Evolutionary conservation across 2,797 vertebrate species (phyloP).

Genomic region (Sebastes taczanowskii): DNA sequence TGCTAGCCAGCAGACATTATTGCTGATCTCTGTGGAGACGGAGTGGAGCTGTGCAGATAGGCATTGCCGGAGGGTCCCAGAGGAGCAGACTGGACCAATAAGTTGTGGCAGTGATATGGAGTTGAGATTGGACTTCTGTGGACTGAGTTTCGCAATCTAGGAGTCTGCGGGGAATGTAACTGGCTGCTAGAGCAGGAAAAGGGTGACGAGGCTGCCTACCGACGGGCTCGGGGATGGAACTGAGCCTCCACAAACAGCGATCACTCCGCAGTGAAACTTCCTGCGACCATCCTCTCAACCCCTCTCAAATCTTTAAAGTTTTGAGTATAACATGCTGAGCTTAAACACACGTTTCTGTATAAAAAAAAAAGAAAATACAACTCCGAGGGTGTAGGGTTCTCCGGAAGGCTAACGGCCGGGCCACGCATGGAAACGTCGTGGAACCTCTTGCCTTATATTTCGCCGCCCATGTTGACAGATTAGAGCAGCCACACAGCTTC

Average conservation of each 20-base stretch:
- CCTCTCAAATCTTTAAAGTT: slow-evolving; percentile 9
- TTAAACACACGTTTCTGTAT: slow-evolving; percentile 27
- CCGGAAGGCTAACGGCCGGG: background rate
- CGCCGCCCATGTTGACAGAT: too few species aligned
- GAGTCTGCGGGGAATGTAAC: slow-evolving; percentile 22
- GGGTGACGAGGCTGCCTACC: background rate
- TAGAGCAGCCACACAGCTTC: too few species aligned
- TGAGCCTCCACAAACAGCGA: background rate
- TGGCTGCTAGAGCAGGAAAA: slow-evolving; percentile 8
- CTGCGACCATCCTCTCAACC: background rate
- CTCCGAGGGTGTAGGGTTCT: background rate
- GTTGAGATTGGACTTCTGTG: slow-evolving; percentile 29
- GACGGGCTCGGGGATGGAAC: background rate
- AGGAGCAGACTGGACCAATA: slow-evolving; percentile 53
- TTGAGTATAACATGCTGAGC: slow-evolving; percentile 31
- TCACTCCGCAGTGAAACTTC: background rate
- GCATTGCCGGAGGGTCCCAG: slow-evolving; percentile 44
- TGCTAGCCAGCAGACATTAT: slow-evolving; percentile 42
- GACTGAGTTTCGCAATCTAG: background rate
- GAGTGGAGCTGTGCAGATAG: slow-evolving; percentile 41
- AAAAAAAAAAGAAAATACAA: background rate
- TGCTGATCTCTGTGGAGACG: slow-evolving; percentile 59
- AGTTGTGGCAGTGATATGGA: slow-evolving; percentile 61
- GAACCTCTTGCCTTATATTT: too few species aligned
- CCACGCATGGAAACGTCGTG: too few species aligned